phyloP scores from a whole-genome alignment of 2,113 vertebrate genomes.

The Coryphaenoides rupestris region DNA sequence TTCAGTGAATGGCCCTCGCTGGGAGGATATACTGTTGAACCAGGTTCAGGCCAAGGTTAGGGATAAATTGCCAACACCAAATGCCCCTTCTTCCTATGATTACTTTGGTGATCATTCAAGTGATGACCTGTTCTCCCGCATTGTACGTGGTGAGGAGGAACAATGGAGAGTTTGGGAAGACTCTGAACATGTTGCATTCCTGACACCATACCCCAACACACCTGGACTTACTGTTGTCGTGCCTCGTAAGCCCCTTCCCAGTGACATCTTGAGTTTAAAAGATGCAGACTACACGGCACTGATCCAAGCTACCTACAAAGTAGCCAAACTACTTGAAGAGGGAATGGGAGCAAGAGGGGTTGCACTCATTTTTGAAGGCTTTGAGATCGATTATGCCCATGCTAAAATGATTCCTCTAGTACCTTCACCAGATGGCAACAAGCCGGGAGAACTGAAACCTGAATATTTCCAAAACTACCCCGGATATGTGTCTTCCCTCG shows the following conservation, averaged over 20 bases:
- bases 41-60: conserved; percentile 61
- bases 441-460: conserved; percentile 22
- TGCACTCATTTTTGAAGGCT: conserved; percentile 74
- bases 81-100: conserved; percentile 64
- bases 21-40: conserved; percentile 55
- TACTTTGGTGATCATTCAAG: conserved; percentile 59
- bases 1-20: conserved; percentile 69
- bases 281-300: conserved; percentile 64
- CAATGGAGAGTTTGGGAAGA: conserved; percentile 80
- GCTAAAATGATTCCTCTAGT: conserved; percentile 70
- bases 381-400: conserved; percentile 75
- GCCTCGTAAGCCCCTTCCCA: conserved; percentile 68
- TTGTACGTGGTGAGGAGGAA: conserved; percentile 70
- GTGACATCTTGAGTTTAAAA: conserved; percentile 66
- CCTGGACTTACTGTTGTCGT: conserved; percentile 72
- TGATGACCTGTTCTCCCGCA: conserved; percentile 64
- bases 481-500: conserved; percentile 69
- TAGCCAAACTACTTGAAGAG: conserved; percentile 60
- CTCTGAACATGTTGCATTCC: conserved; percentile 69
- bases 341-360: conserved; percentile 62
- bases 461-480: conserved; percentile 63
- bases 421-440: conserved; percentile 37
- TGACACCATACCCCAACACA: conserved; percentile 74
- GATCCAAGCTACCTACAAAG: conserved; percentile 59
- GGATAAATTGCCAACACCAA: conserved; percentile 59